Evolutionary conservation across 2,888 invertebrate species (phyloP), one percentile per base, ranked within the genome.

Genomic region (Scaptomyza reducta): DNA sequence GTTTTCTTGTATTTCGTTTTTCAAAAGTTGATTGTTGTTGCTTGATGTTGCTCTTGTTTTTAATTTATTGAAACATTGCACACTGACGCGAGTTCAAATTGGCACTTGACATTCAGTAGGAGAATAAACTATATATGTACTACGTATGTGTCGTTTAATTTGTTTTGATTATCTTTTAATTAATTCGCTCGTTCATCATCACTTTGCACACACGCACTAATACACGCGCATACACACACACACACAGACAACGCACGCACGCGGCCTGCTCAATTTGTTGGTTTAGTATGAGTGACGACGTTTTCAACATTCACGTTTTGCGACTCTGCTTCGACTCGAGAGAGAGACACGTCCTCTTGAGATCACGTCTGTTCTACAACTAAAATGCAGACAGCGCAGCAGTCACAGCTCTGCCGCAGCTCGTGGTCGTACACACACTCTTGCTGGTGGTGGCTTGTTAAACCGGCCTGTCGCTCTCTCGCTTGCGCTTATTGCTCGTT

Each of bases 291-390:
- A 42, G 75, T 54, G 55, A 16, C 55, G 35, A 40, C 40, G 40
- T 31, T 40, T 75, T 55, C 6, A 57, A 50, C 10, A 40, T 65
- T 70, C 55, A 64, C 69, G 65, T 53, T 40, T 40, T 58, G 59
- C 67, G 35, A 59, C 61, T 58, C 33, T 61, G 42, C 14, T 41
- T 22, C 42, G 11, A 77, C 74, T 74, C 74, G 74, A 74, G 74
- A 70, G 79, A 75, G 80, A 75, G 66, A 88, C 89, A 91, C 92
- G 91, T 92, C 91, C 88, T 89, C 88, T 88, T 90, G 89, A 91
- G 91, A 91, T 91, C 92, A 92, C 87, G 91, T 91, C 92, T 91
- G 89, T 90, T 90, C 86, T 88, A 90, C 90, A 91, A 91, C 91
- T 91, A 89, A 91, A 40, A 89, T 80, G 65, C 46, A 42, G 46